Conservation (phyloP, 2,113 vertebrate genomes). For the Peromyscus polionotus region DNA sequence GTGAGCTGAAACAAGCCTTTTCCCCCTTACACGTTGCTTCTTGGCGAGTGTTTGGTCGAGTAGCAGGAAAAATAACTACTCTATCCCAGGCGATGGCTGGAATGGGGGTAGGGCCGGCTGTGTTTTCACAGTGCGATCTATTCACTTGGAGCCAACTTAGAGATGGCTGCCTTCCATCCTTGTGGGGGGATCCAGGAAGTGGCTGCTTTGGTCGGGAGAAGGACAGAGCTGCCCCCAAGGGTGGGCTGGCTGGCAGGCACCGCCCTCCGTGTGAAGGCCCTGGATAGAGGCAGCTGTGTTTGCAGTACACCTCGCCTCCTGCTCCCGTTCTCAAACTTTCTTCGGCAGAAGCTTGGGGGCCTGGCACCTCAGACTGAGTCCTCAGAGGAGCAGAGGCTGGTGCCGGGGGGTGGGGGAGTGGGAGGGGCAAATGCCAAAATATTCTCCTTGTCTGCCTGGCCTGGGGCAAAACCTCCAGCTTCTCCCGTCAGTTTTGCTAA, state of each 20-base stretch:
- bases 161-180: background rate
- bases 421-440: background rate
- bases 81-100: background rate
- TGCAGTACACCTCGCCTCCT: background rate
- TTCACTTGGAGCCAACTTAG: background rate
- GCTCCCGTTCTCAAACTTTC: background rate
- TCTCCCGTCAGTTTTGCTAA: slow-evolving; percentile 23
- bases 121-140: background rate
- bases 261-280: background rate
- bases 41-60: background rate
- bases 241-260: background rate
- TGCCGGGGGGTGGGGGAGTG: background rate
- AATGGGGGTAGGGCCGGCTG: background rate
- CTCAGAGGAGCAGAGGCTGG: background rate
- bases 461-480: background rate
- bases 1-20: background rate
- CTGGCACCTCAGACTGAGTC: background rate
- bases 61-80: background rate
- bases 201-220: background rate
- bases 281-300: background rate
- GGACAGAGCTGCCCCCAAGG: slow-evolving; percentile 43
- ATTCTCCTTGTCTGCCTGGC: background rate
- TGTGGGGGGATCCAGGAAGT: background rate
- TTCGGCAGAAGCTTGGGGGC: background rate
- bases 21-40: background rate